Base-by-base conservation (phyloP, 2,888 invertebrate species). In the Sinodicranocentrus sp. region DNA sequence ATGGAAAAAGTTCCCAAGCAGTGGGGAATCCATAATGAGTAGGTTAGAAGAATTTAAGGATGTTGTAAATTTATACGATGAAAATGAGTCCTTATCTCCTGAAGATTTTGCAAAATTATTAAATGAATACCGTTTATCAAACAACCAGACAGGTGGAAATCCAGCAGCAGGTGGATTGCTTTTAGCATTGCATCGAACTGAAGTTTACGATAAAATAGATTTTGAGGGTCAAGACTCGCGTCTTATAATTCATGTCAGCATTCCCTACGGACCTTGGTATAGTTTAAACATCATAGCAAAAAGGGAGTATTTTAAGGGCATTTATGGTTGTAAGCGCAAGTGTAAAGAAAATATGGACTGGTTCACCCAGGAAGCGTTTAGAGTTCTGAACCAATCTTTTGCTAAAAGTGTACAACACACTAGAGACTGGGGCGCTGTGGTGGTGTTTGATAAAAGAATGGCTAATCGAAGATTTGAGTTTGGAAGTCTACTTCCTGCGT, bases 381-480 rank as follows among this genome's bases (percentile, higher is more conserved):
- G 88, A 23, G 88, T 86, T 0, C 68, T 86, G 39, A 88, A 88
- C 52, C 88, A 88, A 43, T 85, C 77, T 0, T 76, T 88, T 75
- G 88, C 86, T 1, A 19, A 86, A 13, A 84, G 85, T 52, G 76
- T 88, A 6, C 61, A 86, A 0, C 85, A 88, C 54, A 6, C 21
- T 28, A 28, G 80, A 1, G 86, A 88, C 33, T 88, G 88, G 88
- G 86, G 88, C 6, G 68, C 72, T 2, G 43, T 88, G 3, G 68
- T 88, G 15, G 70, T 88, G 17, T 28, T 86, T 3, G 88, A 88
- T 1, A 10, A 17, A 13, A 39, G 87, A 54, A 54, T 87, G 26
- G 17, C 23, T 1, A 1, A 5, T 1, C 15, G 28, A 1, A n/a
- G 28, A 15, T 25, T 26, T 26, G 52, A 70, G 5, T 48, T 52